Evolutionary conservation across 2,113 vertebrate genomes (phyloP).

Genomic region (Platysteira castanea): DNA sequence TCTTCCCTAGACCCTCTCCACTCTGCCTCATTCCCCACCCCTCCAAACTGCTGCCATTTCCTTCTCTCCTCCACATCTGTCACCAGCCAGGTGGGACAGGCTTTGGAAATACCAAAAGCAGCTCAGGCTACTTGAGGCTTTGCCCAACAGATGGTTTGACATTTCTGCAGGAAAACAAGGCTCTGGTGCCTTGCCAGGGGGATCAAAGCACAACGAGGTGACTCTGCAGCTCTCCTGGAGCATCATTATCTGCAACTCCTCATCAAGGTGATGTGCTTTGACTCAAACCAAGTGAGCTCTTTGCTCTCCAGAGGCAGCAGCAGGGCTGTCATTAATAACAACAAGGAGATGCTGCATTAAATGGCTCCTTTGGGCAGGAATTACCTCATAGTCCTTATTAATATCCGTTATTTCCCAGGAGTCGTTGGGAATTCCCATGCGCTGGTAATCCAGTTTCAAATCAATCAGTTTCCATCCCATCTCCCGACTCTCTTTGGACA

Average conservation of each 20-base stretch:
- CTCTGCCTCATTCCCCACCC: not conserved
- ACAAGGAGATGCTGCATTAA: not conserved
- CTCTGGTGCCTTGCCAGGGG: not conserved
- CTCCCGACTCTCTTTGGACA: slow-evolving; percentile 71
- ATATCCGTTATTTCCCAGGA: slow-evolving; percentile 75
- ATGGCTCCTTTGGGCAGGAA: not conserved
- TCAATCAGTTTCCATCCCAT: slow-evolving; percentile 75
- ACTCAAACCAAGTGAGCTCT: not conserved
- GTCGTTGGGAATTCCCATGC: slow-evolving; percentile 78
- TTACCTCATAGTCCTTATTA: slow-evolving; percentile 81
- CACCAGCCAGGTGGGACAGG: not conserved
- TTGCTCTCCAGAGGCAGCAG: not conserved
- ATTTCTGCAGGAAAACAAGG: not conserved
- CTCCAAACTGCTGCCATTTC: not conserved
- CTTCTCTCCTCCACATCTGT: not conserved
- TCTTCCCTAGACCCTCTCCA: not conserved
- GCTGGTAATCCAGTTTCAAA: slow-evolving; percentile 72
- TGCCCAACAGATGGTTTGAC: not conserved
- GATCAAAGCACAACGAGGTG: slow-evolving; percentile 10
- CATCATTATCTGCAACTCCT: not conserved
- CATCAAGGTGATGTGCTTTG: not conserved
- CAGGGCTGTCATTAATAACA: not conserved
- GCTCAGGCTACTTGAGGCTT: not conserved
- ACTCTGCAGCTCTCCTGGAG: not conserved
- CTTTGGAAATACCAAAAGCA: not conserved